Percentiles rank a stretch among this genome's conserved stretches.
Conservation (phyloP, 2,113 vertebrate species). For the Redunca redunca region DNA sequence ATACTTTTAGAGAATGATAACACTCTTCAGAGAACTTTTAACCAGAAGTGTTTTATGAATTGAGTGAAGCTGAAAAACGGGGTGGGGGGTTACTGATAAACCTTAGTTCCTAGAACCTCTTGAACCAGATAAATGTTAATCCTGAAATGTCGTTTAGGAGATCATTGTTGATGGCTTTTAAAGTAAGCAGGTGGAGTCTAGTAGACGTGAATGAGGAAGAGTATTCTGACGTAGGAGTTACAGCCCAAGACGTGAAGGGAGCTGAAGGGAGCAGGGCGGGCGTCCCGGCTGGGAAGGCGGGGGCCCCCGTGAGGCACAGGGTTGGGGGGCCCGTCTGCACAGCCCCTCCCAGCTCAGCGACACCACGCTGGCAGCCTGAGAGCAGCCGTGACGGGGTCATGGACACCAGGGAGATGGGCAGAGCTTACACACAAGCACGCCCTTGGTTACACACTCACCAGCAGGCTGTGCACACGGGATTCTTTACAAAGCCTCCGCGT, state of each 20-base stretch:
- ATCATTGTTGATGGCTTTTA: not conserved
- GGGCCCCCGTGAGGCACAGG: not conserved
- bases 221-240: not conserved
- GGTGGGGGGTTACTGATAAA: not conserved
- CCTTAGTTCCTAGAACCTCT: not conserved
- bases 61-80: not conserved
- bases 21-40: not conserved
- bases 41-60: not conserved
- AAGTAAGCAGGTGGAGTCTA: not conserved
- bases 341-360: not conserved
- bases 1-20: not conserved
- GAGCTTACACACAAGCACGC: not conserved
- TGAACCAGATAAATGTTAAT: not conserved
- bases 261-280: not conserved
- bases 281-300: not conserved
- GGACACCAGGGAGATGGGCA: not conserved
- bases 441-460: not conserved
- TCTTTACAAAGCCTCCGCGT: not conserved
- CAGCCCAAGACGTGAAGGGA: not conserved
- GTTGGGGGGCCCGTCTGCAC: fast-evolving
- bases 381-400: not conserved
- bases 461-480: not conserved
- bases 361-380: not conserved
- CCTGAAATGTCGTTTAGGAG: not conserved
- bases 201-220: not conserved